A percentile compares a stretch with the other conserved stretches of the same genome.
Evolutionary conservation across 2,888 invertebrate species (phyloP).

Genomic region (Rhopalosiphum nymphaeae): DNA sequence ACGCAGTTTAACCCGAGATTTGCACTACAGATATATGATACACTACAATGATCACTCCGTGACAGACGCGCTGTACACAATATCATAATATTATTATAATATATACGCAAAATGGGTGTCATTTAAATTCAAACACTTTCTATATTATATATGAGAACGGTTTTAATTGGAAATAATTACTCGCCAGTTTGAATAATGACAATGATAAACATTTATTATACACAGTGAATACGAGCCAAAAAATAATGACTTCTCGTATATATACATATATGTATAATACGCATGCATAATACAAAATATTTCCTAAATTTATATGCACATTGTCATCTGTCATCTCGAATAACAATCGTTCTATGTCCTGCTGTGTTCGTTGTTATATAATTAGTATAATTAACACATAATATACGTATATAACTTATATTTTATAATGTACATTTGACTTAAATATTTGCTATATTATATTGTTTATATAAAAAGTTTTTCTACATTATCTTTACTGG

Average conservation of each 20-base stretch:
- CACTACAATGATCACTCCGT: background rate
- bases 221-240: background rate
- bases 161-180: conserved; percentile 26
- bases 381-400: background rate
- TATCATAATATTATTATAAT: background rate
- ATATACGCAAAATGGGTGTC: background rate
- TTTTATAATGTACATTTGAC: background rate
- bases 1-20: background rate
- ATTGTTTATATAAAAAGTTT: background rate
- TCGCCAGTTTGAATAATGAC: conserved; percentile 8
- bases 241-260: conserved; percentile 4
- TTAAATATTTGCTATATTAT: background rate
- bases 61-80: background rate
- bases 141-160: background rate
- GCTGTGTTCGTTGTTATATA: background rate
- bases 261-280: background rate
- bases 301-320: background rate
- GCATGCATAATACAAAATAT: background rate
- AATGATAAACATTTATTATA: background rate
- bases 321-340: background rate
- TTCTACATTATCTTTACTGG: background rate
- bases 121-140: conserved; percentile 2
- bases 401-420: background rate
- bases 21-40: background rate
- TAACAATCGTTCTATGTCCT: background rate